Percentiles rank a stretch among this genome's conserved stretches.
These are phyloP conservation scores for Sesia apiformis DNA, from an alignment of 2,888 invertebrate genomes.

Conservation along the genomic window DNA sequence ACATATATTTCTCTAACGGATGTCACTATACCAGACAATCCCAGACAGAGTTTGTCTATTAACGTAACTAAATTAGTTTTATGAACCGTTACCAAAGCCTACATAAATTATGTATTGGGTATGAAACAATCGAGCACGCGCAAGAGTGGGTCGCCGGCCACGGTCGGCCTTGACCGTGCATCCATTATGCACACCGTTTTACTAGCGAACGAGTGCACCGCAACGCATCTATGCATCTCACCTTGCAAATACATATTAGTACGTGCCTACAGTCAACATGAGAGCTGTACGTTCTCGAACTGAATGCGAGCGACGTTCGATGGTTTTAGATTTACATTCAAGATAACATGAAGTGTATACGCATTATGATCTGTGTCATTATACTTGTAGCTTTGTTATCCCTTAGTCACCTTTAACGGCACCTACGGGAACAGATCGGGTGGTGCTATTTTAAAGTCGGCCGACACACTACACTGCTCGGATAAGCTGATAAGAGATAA, in stretches of 20 bases:
- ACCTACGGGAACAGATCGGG: too few species aligned
- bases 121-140: conserved; percentile 61
- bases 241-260: neutral
- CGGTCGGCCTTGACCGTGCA: conserved; percentile 64
- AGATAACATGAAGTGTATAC: too few species aligned
- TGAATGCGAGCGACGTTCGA: too few species aligned
- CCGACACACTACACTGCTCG: too few species aligned
- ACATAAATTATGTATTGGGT: conserved; percentile 11
- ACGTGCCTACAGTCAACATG: neutral
- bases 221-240: conserved; percentile 28
- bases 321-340: too few species aligned
- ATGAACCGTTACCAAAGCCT: neutral
- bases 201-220: conserved; percentile 65
- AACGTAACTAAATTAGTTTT: neutral
- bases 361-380: too few species aligned
- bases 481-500: too few species aligned
- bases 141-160: conserved; percentile 49
- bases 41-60: neutral
- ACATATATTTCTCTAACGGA: too few species aligned
- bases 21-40: too few species aligned
- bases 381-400: too few species aligned
- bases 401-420: too few species aligned
- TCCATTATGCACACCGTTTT: conserved; percentile 67
- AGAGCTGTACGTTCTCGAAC: neutral
- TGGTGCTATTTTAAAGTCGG: too few species aligned